Base-by-base conservation (phyloP, 2,888 invertebrate species). In the Heteropelma amictum region DNA sequence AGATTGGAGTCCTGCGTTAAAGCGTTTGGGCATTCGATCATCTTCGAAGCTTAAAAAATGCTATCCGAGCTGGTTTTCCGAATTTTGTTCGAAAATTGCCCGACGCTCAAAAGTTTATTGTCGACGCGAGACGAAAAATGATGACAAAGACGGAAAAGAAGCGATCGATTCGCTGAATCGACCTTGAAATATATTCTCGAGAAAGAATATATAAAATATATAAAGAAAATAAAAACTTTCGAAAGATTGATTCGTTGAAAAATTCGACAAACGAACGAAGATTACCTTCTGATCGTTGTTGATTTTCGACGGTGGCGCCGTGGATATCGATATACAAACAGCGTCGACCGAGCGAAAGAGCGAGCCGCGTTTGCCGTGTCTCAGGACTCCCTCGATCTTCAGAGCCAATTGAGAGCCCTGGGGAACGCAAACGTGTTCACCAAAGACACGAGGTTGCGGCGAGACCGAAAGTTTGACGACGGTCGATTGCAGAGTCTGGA, bases 311-410 rank as follows among this genome's bases (percentile, higher is more conserved):
- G 88, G 88, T 1, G 87, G 86, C 0, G 85, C 81, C 0, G 94
- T 94, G 0, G 92, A 92, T 2, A 95, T 92, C 1, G 92, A 93
- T 30, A 96, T 91, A 81, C 93, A 92, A 72, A 96, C 93, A 74
- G 93, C 92, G 78, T 93, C 91, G 75, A 96, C 93, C 83, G 92
- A 92, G 35, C 96, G 91, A 86, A 93, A 95, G 8, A 94, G 87
- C 3, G 94, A 93, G 4, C 93, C 93, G 72, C 91, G 90, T 78
- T 91, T 91, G 21, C 93, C 94, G 80, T 94, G 94, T 81, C 95
- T 94, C 53, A 98, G 92, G 0, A 98, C 97, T 0, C 98, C 98
- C 89, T 98, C 98, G 1, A 98, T 95, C 90, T 97, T 97, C 21
- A 98, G 92, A 0, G 97, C 96, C 72, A 98, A 91, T 80, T 96